Base-by-base conservation (phyloP, 2,888 invertebrate species). In the Aleiodes alternator region DNA sequence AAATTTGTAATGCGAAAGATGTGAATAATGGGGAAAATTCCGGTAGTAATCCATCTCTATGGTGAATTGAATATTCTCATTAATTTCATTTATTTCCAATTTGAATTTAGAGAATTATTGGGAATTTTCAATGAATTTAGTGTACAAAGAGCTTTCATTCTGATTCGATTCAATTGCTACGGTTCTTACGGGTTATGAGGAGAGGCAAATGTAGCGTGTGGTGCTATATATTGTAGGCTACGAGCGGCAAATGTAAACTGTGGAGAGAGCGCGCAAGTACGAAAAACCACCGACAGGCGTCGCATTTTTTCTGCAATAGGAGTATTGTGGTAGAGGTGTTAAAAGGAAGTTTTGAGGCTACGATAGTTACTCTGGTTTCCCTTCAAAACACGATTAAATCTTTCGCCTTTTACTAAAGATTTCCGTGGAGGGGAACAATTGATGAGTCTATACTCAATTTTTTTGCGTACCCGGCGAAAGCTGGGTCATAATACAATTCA, bases 341-440 rank as follows among this genome's bases (percentile, higher is more conserved):
- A 51, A 23, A 51, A 61, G n/a, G 48, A n/a, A 61, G 23, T 61
- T 51, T 61, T 11, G 2, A 48, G 14, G 0, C 3, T 14, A 6
- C 14, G 12, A 0, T 29, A 34, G 31, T 68, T 14, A 76, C 76
- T 76, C 76, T 76, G 76, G 72, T 76, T 76, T 76, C 72, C 72
- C 76, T 76, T 76, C 76, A 76, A 83, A 23, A 82, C 78, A 85
- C 90, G 90, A 76, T 87, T 89, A 89, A 90, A 90, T 90, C 90
- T 90, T 90, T 90, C 90, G 90, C 90, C 90, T 90, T 90, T 90
- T 90, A 90, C 90, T 90, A 90, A 90, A 90, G 89, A 89, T 90
- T 88, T 88, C 88, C 56, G 66, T 75, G 56, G 71, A 75, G 68
- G 57, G 56, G 71, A 72, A 38, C 69, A 68, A 75, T 56, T 56